Evolutionary conservation across 2,888 invertebrate genomes (phyloP), one percentile per base, ranked within the genome.

Genomic region (Apamea anceps): DNA sequence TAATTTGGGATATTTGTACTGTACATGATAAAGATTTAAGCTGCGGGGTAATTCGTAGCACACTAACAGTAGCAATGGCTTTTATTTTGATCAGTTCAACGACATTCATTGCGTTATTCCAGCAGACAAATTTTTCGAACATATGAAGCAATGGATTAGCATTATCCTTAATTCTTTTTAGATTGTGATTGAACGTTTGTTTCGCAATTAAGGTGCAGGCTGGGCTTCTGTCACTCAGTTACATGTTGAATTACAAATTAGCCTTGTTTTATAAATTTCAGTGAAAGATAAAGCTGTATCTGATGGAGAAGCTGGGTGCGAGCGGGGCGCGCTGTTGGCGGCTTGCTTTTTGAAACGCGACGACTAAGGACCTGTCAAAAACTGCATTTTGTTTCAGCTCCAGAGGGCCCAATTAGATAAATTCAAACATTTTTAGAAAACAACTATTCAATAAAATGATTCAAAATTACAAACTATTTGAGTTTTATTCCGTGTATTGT

Each of bases 291-390:
- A n/a, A 48, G 12, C 72, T 4, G 81, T 81, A 8, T 37, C 8
- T 2, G 81, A 79, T 12, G 72, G 45, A 1, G 72, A 81, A 51
- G 81, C 72, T 72, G 81, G 63, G 45, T 79, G 81, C 32, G 81
- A 79, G 81, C 81, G n/a, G 13, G 79, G 81, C 2, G 72, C 54
- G 2, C 54, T 79, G 32, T 2, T 79, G 21, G 54, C 72, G 2
- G 72, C n/a, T 57, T 65, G 79, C 1, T 81, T 65, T 5, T 12
- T 82, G 8, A 13, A 15, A 72, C 18, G 6, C 7, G 0, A 7
- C 12, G 21, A 37, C 13, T 37, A 37, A 37, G 3, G 32, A 21
- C 10, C 12, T 12, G 32, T 37, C 25, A 25, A 15, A 0, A 15
- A 42, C 25, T 66, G 15, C 8, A 15, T 15, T 62, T 42, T 42